These are phyloP conservation scores for Ceramica pisi DNA, from an alignment of 2,888 invertebrate genomes.

Conservation along the genomic window DNA sequence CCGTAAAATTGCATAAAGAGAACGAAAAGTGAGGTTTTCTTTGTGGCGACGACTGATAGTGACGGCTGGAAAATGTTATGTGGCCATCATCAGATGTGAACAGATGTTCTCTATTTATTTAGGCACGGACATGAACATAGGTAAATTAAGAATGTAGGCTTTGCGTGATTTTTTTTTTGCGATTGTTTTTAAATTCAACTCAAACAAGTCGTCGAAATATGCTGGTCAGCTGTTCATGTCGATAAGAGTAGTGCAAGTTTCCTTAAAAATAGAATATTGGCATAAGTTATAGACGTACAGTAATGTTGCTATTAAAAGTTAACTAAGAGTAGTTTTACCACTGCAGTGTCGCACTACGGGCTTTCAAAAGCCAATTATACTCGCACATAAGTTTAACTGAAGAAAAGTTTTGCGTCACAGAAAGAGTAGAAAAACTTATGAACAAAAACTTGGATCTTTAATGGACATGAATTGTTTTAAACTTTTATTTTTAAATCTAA, in stretches of 20 bases:
- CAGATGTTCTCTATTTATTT: constrained; percentile 43
- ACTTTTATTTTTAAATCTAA: constrained; percentile 1
- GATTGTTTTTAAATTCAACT: not conserved
- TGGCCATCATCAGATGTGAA: constrained; percentile 22
- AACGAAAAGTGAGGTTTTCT: constrained; percentile 47
- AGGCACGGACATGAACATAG: not conserved
- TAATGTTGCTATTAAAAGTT: not conserved
- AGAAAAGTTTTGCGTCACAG: constrained; percentile 29
- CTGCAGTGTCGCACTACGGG: constrained; percentile 20
- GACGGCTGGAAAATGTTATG: constrained; percentile 36
- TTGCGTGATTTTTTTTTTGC: not conserved
- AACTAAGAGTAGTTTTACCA: constrained; percentile 8
- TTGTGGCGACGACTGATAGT: constrained; percentile 27
- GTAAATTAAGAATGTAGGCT: not conserved
- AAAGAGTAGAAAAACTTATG: constrained; percentile 20
- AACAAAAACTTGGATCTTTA: constrained; percentile 22
- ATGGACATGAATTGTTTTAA: constrained; percentile 9
- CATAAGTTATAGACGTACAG: not conserved
- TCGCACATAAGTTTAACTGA: constrained; percentile 18
- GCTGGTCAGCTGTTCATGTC: too few species aligned
- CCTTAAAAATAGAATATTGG: not conserved
- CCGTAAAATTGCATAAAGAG: constrained; percentile 23
- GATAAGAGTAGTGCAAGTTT: not conserved
- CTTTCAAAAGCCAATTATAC: constrained; percentile 43
- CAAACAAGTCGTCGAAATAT: too few species aligned